Base-by-base conservation (phyloP, 2,113 vertebrate genomes). In the Peromyscus maniculatus region DNA sequence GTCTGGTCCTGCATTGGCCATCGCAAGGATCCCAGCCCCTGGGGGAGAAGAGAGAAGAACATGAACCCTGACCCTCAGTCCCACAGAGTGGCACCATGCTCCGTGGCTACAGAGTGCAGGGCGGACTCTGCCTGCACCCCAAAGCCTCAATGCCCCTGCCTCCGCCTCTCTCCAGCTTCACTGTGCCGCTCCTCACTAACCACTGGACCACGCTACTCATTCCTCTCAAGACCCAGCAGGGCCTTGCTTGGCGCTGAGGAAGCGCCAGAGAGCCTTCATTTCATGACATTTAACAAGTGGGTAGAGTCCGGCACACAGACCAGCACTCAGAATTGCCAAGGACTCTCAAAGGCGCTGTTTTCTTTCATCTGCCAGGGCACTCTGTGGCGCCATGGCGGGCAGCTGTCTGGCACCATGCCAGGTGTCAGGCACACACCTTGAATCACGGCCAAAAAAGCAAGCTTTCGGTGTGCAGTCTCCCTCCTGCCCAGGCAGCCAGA, bases 1-100 rank as follows among this genome's bases (percentile, higher is more conserved):
- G 97, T 99, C 99, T 0, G 99, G 99, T 7, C 99, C 99, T 0
- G 99, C 99, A 5, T 99, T 99, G 82, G 99, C 99, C 99, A 99
- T 99, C 0, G 99, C 99, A 66, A 99, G 97, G 97, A 99, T 99
- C 64, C 99, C 99, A 0, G 99, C 99, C 1, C 99, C 99, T 99
- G 87, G 16, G 69, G 80, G 89, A 96, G 94, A 67, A 7, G n/a
- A 36, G 26, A 21, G 39, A 59, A 52, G 49, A 84, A 43, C 10
- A 22, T 87, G 43, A 97, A 24, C 64, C 28, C 92, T 9, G 7
- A 2, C 36, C n/a, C 39, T 64, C 1, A 7, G 55, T 49, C 75
- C 31, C 52, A 55, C 36, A 8, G 5, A 59, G 57, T 5, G 13
- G 33, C 87, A 9, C 15, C 8, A 26, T 28, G 43, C 84, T 7